Evolutionary conservation across 1,140 invertebrate species (phyloP), one percentile per base, ranked within the genome.

Genomic region (Lethrus apterus): DNA sequence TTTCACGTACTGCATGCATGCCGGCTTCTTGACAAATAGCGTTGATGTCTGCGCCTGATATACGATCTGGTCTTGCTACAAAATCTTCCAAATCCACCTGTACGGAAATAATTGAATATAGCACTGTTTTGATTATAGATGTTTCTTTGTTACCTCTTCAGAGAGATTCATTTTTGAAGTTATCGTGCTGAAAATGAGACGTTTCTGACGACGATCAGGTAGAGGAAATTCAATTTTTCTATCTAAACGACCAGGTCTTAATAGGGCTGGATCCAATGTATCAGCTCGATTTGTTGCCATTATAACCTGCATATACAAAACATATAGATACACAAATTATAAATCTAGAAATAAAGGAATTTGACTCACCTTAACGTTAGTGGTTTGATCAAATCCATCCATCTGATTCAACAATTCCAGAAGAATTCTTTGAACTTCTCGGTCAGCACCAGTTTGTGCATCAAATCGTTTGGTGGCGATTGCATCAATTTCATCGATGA

Each of bases 341-440:
- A 8, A 29, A 29, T 29, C n/a, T 29, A 8, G n/a, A 29, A 29
- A 29, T 29, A 33, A 26, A 35, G n/a, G n/a, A n/a, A n/a, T n/a
- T n/a, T n/a, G n/a, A n/a, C 49, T 55, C 68, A 88, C 86, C 77
- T 99, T 99, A 11, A 99, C 96, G 76, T 99, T 99, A 13, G 96
- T 98, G 2, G 93, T 98, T 71, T 99, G 95, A 77, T 99, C 96
- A 72, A 99, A 99, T 40, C 97, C 97, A 73, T 99, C 97, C 96
- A 99, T 99, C 72, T 99, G 97, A 75, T 99, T 99, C 0, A 99
- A 73, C 8, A 99, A 73, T 64, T 99, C 97, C 2, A 99, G 71
- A 2, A 99, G 69, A 70, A 99, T 99, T 70, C 97, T 81, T 68
- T 99, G 97, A 0, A 99, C 97, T 72, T 99, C 96, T 57, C 97